Conservation (phyloP, 2,797 vertebrate genomes). For the Neosilurus hyrtlii region DNA sequence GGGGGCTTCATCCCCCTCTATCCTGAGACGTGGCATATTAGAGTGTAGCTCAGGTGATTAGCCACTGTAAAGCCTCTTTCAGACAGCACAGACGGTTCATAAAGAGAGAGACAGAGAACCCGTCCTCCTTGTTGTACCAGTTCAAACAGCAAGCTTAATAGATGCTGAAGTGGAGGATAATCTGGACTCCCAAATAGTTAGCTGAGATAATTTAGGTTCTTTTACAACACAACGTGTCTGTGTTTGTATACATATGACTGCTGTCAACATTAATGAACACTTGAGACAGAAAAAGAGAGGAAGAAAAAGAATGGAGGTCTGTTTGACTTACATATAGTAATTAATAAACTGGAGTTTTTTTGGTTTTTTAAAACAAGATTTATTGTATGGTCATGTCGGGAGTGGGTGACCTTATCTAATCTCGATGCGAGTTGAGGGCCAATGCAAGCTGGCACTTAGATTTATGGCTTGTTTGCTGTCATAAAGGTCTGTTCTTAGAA, state of each 20-base stretch:
- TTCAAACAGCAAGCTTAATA: constrained; percentile 66
- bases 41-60: constrained; percentile 47
- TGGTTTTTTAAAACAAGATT: background rate
- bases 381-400: background rate
- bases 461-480: constrained; percentile 64
- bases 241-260: background rate
- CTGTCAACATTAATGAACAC: constrained; percentile 59
- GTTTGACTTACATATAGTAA: background rate
- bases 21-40: constrained; percentile 46
- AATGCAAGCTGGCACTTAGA: constrained; percentile 65
- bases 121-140: constrained; percentile 19
- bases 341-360: background rate
- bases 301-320: constrained; percentile 43
- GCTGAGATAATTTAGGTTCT: constrained; percentile 70
- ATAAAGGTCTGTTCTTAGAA: constrained; percentile 52
- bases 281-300: background rate
- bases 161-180: constrained; percentile 73
- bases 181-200: constrained; percentile 69
- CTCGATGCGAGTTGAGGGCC: constrained; percentile 50
- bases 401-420: constrained; percentile 47
- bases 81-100: constrained; percentile 21
- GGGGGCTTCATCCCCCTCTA: constrained; percentile 32
- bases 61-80: constrained; percentile 24
- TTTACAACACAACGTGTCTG: constrained; percentile 8
- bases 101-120: constrained; percentile 2